These are phyloP conservation scores for Neodiprion pinetum DNA, from an alignment of 1,140 invertebrate species.

Conservation along the genomic window DNA sequence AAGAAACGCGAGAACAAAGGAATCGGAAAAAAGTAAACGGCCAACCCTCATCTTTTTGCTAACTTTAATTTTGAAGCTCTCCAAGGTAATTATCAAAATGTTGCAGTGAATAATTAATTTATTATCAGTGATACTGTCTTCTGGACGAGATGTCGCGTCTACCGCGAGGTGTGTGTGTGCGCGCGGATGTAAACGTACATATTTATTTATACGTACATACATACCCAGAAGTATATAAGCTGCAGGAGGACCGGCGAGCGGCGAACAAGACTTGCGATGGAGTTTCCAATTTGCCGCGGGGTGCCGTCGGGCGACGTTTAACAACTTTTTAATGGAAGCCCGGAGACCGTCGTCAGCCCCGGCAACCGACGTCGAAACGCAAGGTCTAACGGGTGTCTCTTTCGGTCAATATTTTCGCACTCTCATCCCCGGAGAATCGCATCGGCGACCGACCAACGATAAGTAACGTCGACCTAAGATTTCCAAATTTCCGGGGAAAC, in stretches of 20 bases:
- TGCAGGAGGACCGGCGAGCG: background rate
- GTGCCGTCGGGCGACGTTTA: conserved; percentile 62
- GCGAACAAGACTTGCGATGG: conserved; percentile 58
- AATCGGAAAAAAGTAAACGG: too few relatives aligned
- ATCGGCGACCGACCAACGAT: too few relatives aligned
- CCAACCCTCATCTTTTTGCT: too few relatives aligned
- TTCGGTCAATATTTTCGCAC: background rate
- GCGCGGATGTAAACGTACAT: background rate
- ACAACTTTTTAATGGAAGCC: conserved; percentile 63
- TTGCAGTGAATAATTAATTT: conserved; percentile 47
- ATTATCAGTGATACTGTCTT: conserved; percentile 39
- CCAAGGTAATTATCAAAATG: conserved; percentile 38
- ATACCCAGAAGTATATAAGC: conserved; percentile 40
- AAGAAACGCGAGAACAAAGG: too few relatives aligned
- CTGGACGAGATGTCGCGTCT: background rate
- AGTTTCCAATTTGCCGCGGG: conserved; percentile 61
- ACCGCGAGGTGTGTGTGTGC: background rate
- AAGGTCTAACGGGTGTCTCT: conserved; percentile 36
- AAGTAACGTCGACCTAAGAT: too few relatives aligned
- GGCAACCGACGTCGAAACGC: conserved; percentile 47
- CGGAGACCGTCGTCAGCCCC: conserved; percentile 53
- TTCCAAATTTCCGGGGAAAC: too few relatives aligned
- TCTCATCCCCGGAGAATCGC: too few relatives aligned
- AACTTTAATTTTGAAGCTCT: background rate
- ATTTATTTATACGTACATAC: conserved; percentile 38